A percentile compares a stretch with the other conserved stretches of the same genome.
These are phyloP conservation scores for Andrena trimmerana DNA, from an alignment of 2,888 invertebrate genomes.

Conservation along the genomic window DNA sequence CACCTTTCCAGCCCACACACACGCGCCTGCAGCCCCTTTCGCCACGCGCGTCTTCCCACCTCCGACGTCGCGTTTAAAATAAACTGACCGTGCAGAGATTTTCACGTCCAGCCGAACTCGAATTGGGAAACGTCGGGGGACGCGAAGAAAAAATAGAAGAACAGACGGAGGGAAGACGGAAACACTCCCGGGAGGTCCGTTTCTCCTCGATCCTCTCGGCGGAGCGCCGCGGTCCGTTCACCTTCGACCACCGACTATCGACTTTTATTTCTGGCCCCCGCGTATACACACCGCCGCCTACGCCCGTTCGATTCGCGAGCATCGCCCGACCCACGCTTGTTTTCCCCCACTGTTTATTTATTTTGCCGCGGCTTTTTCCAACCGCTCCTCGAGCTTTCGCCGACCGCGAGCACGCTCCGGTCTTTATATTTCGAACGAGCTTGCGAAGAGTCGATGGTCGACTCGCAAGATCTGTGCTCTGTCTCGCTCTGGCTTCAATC, in stretches of 20 bases:
- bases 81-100: slow-evolving; percentile 75
- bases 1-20: slow-evolving; percentile 35
- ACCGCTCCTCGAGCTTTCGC: slow-evolving; percentile 13
- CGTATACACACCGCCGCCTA: neutral
- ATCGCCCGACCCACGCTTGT: slow-evolving; percentile 16
- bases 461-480: neutral
- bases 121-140: slow-evolving; percentile 68
- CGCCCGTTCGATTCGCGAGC: slow-evolving; percentile 44
- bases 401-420: slow-evolving; percentile 5
- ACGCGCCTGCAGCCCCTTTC: slow-evolving; percentile 8
- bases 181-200: slow-evolving; percentile 57
- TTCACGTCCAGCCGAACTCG: slow-evolving; percentile 69
- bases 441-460: neutral
- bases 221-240: slow-evolving; percentile 59
- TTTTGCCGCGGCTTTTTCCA: slow-evolving; percentile 13
- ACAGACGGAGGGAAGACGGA: slow-evolving; percentile 38
- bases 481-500: neutral
- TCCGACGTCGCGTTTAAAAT: slow-evolving; percentile 65
- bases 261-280: slow-evolving; percentile 53
- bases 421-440: slow-evolving; percentile 9
- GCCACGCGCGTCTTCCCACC: slow-evolving; percentile 10
- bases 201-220: slow-evolving; percentile 48
- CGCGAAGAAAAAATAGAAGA: slow-evolving; percentile 37
- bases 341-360: slow-evolving; percentile 43
- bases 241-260: slow-evolving; percentile 44